Evolutionary conservation across 2,888 invertebrate species (phyloP).

Genomic region (Saturnia pavonia): DNA sequence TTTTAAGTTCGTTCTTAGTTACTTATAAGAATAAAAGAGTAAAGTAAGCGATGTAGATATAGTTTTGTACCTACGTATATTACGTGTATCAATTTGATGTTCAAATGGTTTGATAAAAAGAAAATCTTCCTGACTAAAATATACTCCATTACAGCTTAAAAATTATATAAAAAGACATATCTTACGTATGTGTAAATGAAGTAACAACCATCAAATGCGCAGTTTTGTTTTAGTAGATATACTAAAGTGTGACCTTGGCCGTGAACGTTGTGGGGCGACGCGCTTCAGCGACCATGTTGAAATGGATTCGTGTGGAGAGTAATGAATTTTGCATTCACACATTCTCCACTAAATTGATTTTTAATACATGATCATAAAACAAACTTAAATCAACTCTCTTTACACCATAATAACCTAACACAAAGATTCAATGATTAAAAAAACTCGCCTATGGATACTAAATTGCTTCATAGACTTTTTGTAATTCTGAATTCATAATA

Average conservation of each 20-base stretch:
- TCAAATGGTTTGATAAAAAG: no score
- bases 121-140: no score
- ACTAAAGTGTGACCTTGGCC: constrained; percentile 79
- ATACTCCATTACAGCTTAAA: not conserved
- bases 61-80: no score
- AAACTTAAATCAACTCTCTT: not conserved
- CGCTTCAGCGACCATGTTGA: constrained; percentile 73
- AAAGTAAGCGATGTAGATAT: no score
- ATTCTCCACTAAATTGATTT: constrained; percentile 41
- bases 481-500: no score
- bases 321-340: constrained; percentile 67
- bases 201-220: constrained; percentile 43
- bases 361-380: not conserved
- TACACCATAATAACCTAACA: not conserved
- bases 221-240: constrained; percentile 64
- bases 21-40: no score
- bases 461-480: no score
- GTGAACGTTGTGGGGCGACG: constrained; percentile 74
- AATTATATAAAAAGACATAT: not conserved
- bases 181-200: constrained; percentile 4
- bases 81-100: no score
- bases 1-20: not conserved
- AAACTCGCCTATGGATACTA: no score
- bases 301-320: constrained; percentile 62
- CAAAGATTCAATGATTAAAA: not conserved